Evolutionary conservation across 2,888 invertebrate species (phyloP).

Genomic region (Liopterus haemorrhoidalis): DNA sequence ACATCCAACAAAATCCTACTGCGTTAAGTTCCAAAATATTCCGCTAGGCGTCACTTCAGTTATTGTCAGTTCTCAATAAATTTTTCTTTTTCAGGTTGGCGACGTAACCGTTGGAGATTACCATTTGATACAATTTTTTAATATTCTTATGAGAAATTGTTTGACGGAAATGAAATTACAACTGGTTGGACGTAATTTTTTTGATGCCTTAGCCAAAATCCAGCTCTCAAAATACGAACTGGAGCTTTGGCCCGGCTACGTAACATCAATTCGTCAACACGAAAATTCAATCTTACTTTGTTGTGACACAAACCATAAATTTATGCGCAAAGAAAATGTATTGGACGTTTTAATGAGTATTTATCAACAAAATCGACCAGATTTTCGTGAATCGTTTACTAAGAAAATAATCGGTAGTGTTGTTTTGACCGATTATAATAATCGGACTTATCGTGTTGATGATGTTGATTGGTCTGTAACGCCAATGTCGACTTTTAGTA

Average conservation of each 20-base stretch:
- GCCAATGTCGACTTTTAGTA: constrained; percentile 57
- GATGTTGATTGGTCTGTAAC: constrained; percentile 61
- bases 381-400: constrained; percentile 50
- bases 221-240: constrained; percentile 57
- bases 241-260: constrained; percentile 78
- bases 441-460: constrained; percentile 65
- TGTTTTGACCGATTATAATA: constrained; percentile 74
- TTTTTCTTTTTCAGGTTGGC: no score
- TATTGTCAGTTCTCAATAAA: no score
- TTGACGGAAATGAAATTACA: constrained; percentile 58
- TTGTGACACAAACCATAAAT: constrained; percentile 75
- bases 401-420: constrained; percentile 55
- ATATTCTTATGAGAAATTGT: constrained; percentile 68
- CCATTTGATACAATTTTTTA: constrained; percentile 70
- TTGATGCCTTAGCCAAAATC: constrained; percentile 61
- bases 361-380: constrained; percentile 40
- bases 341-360: constrained; percentile 57
- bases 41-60: no score
- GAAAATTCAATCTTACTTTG: constrained; percentile 71
- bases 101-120: constrained; percentile 60
- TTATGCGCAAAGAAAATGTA: constrained; percentile 71
- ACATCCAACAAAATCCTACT: no score
- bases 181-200: constrained; percentile 67
- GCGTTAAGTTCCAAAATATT: no score
- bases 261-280: constrained; percentile 79